These are phyloP conservation scores for Procambarus clarkii DNA, from an alignment of 1,140 invertebrate genomes.

Conservation along the genomic window DNA sequence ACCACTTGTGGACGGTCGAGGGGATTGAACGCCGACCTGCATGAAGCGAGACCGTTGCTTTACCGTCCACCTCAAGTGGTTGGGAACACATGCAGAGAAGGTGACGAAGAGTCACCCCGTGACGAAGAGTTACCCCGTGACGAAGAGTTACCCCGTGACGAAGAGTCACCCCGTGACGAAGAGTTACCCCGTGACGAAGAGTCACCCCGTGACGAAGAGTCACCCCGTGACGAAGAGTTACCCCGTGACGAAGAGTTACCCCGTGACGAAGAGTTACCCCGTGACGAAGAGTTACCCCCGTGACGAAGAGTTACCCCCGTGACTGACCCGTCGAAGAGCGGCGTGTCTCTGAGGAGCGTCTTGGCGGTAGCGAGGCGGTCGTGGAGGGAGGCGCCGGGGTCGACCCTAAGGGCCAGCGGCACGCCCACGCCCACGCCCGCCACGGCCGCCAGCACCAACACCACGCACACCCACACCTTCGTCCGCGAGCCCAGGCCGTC, in stretches of 20 bases:
- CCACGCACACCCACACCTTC: constrained; percentile 21
- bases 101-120: no score
- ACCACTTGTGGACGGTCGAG: no score
- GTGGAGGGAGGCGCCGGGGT: not conserved
- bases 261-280: no score
- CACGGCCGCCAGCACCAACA: constrained; percentile 12
- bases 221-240: no score
- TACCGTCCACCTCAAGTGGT: no score
- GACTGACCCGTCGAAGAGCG: constrained; percentile 9
- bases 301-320: not conserved
- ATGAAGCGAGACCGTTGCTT: no score
- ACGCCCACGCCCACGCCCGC: constrained; percentile 38
- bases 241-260: no score
- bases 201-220: not conserved
- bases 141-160: no score
- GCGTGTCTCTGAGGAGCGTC: constrained; percentile 29
- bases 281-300: not conserved
- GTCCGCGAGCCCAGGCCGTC: not conserved
- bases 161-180: not conserved
- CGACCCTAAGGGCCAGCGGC: constrained; percentile 1
- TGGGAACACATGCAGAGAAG: no score
- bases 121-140: not conserved
- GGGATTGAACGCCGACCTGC: no score
- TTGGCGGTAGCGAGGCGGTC: not conserved
- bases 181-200: no score